Percentiles rank a stretch among this genome's conserved stretches.
Evolutionary conservation across 1,140 invertebrate genomes (phyloP).

Genomic region (Thalassaphorura encarpata): DNA sequence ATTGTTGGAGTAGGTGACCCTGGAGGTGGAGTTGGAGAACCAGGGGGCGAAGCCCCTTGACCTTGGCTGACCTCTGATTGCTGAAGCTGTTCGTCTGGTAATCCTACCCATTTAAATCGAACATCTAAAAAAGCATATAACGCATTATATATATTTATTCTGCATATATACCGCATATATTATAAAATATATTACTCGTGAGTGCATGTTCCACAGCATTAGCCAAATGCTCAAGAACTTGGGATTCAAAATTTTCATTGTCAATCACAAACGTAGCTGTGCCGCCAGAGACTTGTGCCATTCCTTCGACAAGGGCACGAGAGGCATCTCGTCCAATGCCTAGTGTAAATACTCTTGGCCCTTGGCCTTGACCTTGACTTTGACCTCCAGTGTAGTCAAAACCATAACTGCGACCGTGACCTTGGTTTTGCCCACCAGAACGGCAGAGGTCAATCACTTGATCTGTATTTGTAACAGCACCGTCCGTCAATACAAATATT

Average conservation of each 20-base stretch:
- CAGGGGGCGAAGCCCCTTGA: too few relatives aligned
- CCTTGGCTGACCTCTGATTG: too few relatives aligned
- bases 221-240: conserved; percentile 35
- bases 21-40: too few relatives aligned
- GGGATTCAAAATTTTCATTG: conserved; percentile 34
- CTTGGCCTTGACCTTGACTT: conserved; percentile 32
- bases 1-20: too few relatives aligned
- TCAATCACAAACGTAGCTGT: conserved; percentile 35
- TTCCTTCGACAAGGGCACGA: conserved; percentile 35
- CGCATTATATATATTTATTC: too few relatives aligned
- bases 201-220: conserved; percentile 36
- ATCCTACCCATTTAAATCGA: too few relatives aligned
- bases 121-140: too few relatives aligned
- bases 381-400: conserved; percentile 9
- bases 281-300: conserved; percentile 36
- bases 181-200: too few relatives aligned
- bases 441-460: neutral
- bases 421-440: conserved; percentile 17
- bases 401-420: conserved; percentile 24
- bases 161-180: too few relatives aligned
- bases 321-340: conserved; percentile 37
- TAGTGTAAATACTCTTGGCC: conserved; percentile 36
- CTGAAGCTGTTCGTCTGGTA: too few relatives aligned
- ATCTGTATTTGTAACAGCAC: conserved; percentile 30
- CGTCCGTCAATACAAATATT: conserved; percentile 39